Conservation (phyloP, 2,113 vertebrate genomes). For the Murina feae region DNA sequence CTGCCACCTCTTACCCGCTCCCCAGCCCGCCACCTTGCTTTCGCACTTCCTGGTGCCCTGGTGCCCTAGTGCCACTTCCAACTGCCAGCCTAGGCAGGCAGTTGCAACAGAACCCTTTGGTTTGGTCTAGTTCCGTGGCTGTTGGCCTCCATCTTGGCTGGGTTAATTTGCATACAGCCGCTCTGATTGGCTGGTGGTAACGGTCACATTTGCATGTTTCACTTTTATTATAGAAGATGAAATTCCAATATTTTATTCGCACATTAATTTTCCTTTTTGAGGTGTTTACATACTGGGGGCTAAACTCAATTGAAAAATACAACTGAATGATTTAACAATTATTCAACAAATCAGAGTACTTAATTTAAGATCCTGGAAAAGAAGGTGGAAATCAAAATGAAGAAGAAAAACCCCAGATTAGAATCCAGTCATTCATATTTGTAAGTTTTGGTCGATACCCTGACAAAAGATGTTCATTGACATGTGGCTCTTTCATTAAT, state of each 20-base stretch:
- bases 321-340: background rate
- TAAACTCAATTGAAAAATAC: constrained; percentile 18
- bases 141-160: too few species aligned
- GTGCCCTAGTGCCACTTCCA: too few species aligned
- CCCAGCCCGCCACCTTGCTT: too few species aligned
- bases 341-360: background rate
- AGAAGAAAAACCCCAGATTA: background rate
- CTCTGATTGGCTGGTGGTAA: too few species aligned
- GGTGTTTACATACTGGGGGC: background rate
- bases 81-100: too few species aligned
- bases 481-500: constrained; percentile 36
- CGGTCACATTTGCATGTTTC: too few species aligned
- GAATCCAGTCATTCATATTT: constrained; percentile 28
- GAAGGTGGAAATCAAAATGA: background rate
- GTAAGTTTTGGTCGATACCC: background rate
- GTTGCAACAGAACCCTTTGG: too few species aligned
- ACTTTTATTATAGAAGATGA: too few species aligned
- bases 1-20: too few species aligned
- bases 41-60: too few species aligned
- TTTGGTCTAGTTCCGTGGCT: too few species aligned
- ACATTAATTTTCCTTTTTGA: constrained; percentile 11
- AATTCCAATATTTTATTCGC: constrained; percentile 4
- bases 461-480: constrained; percentile 34
- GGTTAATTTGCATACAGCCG: too few species aligned
- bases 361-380: constrained; percentile 1